Conservation (phyloP, 2,888 invertebrate genomes). For the Corbicula japonica region DNA sequence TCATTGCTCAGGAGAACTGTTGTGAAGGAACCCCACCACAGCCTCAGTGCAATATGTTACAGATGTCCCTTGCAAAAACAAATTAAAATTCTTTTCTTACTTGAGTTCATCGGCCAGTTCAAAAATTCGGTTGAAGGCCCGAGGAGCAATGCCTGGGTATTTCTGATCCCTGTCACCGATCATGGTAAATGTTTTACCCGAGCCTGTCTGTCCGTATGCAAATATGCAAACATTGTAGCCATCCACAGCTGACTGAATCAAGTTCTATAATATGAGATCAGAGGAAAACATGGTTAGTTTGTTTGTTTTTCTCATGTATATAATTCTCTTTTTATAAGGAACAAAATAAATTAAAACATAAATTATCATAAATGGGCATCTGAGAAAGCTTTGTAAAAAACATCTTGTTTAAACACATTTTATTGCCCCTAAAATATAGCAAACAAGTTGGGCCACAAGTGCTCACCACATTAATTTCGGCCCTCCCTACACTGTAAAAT, state of each 20-base stretch:
- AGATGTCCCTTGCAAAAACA: neutral
- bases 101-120: slow-evolving; percentile 83
- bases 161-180: slow-evolving; percentile 86
- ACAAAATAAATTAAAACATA: too few species aligned
- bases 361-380: too few species aligned
- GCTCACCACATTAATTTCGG: too few species aligned
- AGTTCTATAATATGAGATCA: too few species aligned
- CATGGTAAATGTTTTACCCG: slow-evolving; percentile 88
- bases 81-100: slow-evolving; percentile 59
- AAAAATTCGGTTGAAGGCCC: slow-evolving; percentile 87
- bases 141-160: slow-evolving; percentile 85
- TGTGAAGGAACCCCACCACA: neutral
- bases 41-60: neutral
- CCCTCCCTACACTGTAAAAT: too few species aligned
- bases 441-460: too few species aligned
- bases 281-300: too few species aligned
- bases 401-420: too few species aligned
- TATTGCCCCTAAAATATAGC: too few species aligned
- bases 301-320: too few species aligned
- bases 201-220: slow-evolving; percentile 98
- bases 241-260: slow-evolving; percentile 93
- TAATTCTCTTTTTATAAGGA: too few species aligned
- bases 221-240: slow-evolving; percentile 99
- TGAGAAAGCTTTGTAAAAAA: too few species aligned
- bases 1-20: neutral